A percentile compares a stretch with the other conserved stretches of the same genome.
Evolutionary conservation across 92 coral and sea anemone species (phyloP).

Genomic region (Siderastrea radians): DNA sequence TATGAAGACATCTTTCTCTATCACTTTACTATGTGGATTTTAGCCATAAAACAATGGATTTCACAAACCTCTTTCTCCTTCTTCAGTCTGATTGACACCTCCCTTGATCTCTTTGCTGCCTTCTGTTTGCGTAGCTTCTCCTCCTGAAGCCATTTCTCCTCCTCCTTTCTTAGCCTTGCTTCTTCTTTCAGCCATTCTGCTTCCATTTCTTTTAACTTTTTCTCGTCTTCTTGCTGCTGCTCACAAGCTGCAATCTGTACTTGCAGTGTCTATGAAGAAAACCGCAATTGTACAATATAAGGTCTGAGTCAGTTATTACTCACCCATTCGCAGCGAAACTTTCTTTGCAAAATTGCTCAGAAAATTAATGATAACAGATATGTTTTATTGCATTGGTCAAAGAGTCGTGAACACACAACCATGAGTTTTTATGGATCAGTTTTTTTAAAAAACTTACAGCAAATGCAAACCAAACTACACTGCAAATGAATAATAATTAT

Average conservation of each 20-base stretch:
- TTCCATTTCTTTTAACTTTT: slow-evolving; percentile 88
- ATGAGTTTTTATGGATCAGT: too few species aligned
- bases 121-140: slow-evolving; percentile 89
- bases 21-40: too few species aligned
- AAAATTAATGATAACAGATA: too few species aligned
- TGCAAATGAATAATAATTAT: background rate
- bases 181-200: slow-evolving; percentile 98
- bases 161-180: slow-evolving; percentile 83
- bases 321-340: too few species aligned
- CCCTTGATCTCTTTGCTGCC: slow-evolving; percentile 91
- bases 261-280: slow-evolving; percentile 74
- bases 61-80: slow-evolving; percentile 84
- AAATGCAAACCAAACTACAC: background rate
- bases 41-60: background rate
- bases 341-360: too few species aligned
- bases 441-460: background rate
- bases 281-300: background rate
- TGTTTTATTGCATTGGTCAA: too few species aligned
- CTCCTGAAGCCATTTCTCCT: slow-evolving; percentile 88
- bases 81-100: slow-evolving; percentile 91
- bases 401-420: too few species aligned
- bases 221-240: slow-evolving; percentile 87
- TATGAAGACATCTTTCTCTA: too few species aligned
- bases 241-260: slow-evolving; percentile 88
- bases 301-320: too few species aligned